phyloP scores from a whole-genome alignment of 2,113 vertebrate genomes.

The Bettongia penicillata region DNA sequence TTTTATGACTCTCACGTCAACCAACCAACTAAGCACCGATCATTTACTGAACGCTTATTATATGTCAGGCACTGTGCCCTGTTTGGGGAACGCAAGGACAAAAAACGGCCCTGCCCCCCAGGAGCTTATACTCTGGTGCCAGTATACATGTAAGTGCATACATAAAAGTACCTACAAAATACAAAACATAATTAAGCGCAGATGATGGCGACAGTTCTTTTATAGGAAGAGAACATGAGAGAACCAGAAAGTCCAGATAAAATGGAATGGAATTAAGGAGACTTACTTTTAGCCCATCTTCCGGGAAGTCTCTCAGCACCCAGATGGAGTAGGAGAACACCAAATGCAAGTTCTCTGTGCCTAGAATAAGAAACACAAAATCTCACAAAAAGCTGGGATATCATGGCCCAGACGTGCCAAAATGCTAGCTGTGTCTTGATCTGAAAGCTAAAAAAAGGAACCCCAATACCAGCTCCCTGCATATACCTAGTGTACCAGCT shows the following conservation, averaged over 20 bases:
- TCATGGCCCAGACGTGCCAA: not conserved
- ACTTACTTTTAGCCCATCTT: slow-evolving; percentile 95
- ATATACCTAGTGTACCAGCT: not conserved
- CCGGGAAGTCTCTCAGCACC: slow-evolving; percentile 96
- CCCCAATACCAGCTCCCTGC: not conserved
- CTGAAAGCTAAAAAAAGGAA: not conserved
- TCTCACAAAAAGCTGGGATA: not conserved
- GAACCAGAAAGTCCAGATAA: not conserved
- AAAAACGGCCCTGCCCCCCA: not conserved
- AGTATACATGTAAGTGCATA: not conserved
- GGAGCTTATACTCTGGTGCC: not conserved
- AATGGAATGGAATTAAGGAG: not conserved
- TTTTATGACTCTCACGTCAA: not conserved
- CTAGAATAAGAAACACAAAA: slow-evolving; percentile 80
- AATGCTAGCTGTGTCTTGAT: not conserved
- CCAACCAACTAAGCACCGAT: not conserved
- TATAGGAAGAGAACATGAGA: not conserved
- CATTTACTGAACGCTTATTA: not conserved
- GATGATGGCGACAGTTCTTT: not conserved
- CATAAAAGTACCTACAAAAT: not conserved
- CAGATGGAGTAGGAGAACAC: slow-evolving; percentile 97
- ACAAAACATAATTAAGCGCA: not conserved
- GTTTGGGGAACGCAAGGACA: not conserved
- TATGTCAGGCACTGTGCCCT: not conserved
- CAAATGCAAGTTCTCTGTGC: slow-evolving; percentile 93